These are phyloP conservation scores for Chionodraco myersi DNA, from an alignment of 2,113 vertebrate species.

Conservation along the genomic window DNA sequence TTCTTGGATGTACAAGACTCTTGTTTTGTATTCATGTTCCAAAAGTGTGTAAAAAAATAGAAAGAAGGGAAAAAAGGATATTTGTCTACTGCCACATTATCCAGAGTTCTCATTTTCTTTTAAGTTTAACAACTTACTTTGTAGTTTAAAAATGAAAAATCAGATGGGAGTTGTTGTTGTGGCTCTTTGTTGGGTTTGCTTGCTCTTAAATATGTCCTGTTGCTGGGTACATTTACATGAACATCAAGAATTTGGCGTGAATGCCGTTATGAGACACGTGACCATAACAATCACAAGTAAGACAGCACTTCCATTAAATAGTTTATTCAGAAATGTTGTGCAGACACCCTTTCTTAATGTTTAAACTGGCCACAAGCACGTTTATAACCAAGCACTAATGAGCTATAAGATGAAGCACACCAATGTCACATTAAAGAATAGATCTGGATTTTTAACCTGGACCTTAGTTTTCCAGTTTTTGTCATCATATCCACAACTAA, in stretches of 20 bases:
- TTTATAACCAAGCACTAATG: not conserved
- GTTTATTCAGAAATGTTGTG: not conserved
- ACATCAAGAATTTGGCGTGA: not conserved
- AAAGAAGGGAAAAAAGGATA: slow-evolving; percentile 7
- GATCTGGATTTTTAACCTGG: not conserved
- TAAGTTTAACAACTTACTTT: slow-evolving; percentile 43
- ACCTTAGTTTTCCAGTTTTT: not conserved
- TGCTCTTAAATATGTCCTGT: slow-evolving; percentile 39
- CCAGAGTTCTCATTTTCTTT: slow-evolving; percentile 45
- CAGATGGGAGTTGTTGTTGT: slow-evolving; percentile 44
- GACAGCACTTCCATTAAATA: slow-evolving; percentile 9
- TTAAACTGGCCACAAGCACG: not conserved
- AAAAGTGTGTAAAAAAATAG: slow-evolving; percentile 43
- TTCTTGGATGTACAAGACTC: slow-evolving; percentile 50
- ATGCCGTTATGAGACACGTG: slow-evolving; percentile 9
- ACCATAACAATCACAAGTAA: not conserved
- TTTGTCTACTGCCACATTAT: slow-evolving; percentile 42
- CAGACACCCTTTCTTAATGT: not conserved
- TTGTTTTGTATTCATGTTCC: slow-evolving; percentile 50
- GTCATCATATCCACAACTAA: not conserved
- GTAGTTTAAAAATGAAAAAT: slow-evolving; percentile 44
- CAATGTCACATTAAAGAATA: not conserved
- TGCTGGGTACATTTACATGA: slow-evolving; percentile 17
- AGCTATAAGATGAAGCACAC: not conserved
- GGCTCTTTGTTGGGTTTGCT: slow-evolving; percentile 37